Percentiles rank a stretch among this genome's conserved stretches.
Conservation (phyloP, 2,888 invertebrate species). For the Molanna angustata region DNA sequence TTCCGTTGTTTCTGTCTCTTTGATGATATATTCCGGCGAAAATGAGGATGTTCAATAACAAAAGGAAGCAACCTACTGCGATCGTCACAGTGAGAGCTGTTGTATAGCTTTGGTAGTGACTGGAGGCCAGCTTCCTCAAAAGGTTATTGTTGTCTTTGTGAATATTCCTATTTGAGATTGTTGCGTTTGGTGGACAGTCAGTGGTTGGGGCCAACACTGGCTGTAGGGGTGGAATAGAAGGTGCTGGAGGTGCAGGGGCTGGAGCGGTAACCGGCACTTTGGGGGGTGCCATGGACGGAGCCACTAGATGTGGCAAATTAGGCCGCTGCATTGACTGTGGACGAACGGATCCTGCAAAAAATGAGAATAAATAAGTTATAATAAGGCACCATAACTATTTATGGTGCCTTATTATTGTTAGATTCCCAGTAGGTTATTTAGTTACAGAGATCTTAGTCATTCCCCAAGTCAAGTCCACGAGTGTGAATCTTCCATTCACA, state of each 20-base stretch:
- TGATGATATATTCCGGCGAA: slow-evolving; percentile 89
- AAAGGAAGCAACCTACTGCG: slow-evolving; percentile 78
- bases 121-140: slow-evolving; percentile 72
- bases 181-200: slow-evolving; percentile 70
- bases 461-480: too few species aligned
- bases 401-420: too few species aligned
- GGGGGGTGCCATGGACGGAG: slow-evolving; percentile 42
- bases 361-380: background rate
- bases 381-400: too few species aligned
- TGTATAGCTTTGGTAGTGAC: slow-evolving; percentile 85
- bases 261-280: slow-evolving; percentile 51
- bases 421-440: too few species aligned
- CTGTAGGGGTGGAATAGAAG: slow-evolving; percentile 42
- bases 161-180: slow-evolving; percentile 44
- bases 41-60: slow-evolving; percentile 78
- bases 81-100: slow-evolving; percentile 86
- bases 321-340: slow-evolving; percentile 70
- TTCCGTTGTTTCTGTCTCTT: slow-evolving; percentile 58
- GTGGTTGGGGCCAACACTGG: slow-evolving; percentile 54
- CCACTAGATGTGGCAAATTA: slow-evolving; percentile 56
- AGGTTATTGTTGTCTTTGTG: slow-evolving; percentile 67
- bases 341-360: slow-evolving; percentile 65
- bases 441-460: too few species aligned
- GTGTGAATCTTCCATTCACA: too few species aligned
- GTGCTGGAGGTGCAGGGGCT: slow-evolving; percentile 42